A percentile compares a stretch with the other conserved stretches of the same genome.
These are phyloP conservation scores for Anableps anableps DNA, from an alignment of 2,797 vertebrate genomes.

Conservation along the genomic window DNA sequence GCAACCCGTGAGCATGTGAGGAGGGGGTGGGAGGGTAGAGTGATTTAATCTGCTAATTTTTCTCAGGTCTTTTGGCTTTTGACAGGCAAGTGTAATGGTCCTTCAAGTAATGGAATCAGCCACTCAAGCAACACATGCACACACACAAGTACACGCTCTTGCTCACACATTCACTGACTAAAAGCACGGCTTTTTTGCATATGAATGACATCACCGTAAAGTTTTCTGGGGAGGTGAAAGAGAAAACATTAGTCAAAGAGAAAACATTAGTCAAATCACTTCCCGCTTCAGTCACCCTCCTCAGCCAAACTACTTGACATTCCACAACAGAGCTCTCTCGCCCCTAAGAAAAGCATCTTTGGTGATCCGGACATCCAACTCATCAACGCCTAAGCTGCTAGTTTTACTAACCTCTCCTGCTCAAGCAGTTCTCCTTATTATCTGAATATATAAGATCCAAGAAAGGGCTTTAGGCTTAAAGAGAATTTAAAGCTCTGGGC, in stretches of 20 bases:
- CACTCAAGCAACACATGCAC: slow-evolving; percentile 77
- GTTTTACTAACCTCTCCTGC: slow-evolving; percentile 38
- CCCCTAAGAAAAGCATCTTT: slow-evolving; percentile 50
- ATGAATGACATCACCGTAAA: slow-evolving; percentile 79
- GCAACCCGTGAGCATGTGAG: slow-evolving; percentile 17
- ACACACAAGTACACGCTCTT: slow-evolving; percentile 30
- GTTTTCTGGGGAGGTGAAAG: slow-evolving; percentile 59
- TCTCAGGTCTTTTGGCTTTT: slow-evolving; percentile 79
- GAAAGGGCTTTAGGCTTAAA: slow-evolving; percentile 19
- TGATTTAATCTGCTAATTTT: slow-evolving; percentile 80
- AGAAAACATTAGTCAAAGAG: slow-evolving; percentile 52
- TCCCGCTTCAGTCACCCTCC: slow-evolving; percentile 68
- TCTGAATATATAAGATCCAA: slow-evolving; percentile 36
- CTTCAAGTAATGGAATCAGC: slow-evolving; percentile 83
- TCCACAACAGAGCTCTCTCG: slow-evolving; percentile 61
- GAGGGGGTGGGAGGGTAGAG: slow-evolving; percentile 23
- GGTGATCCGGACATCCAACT: slow-evolving; percentile 40
- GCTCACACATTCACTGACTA: slow-evolving; percentile 53
- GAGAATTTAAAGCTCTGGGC: slow-evolving; percentile 34
- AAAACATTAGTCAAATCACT: slow-evolving; percentile 78
- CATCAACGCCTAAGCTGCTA: slow-evolving; percentile 44
- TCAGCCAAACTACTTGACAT: slow-evolving; percentile 71
- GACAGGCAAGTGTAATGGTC: slow-evolving; percentile 82
- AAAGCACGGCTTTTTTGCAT: slow-evolving; percentile 79
- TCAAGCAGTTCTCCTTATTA: slow-evolving; percentile 31